These are phyloP conservation scores for Anoplolepis gracilipes DNA, from an alignment of 1,140 invertebrate genomes.

Conservation along the genomic window DNA sequence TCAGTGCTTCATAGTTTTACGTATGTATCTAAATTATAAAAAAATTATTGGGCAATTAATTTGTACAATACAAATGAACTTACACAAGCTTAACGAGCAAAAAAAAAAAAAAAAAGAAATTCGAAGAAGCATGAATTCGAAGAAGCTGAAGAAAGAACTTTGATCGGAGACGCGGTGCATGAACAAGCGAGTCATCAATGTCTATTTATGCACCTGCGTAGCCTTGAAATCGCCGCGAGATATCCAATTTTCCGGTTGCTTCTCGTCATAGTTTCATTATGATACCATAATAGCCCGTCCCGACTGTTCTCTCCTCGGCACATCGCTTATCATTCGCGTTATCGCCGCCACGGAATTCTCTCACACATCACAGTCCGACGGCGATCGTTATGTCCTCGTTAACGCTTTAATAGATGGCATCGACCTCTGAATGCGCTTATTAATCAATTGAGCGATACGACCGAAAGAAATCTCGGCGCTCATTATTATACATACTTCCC, in stretches of 20 bases:
- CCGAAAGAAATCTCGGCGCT: constrained; percentile 65
- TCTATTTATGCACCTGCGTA: constrained; percentile 43
- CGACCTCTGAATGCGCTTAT: constrained; percentile 77
- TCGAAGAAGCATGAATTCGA: neutral
- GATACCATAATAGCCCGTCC: constrained; percentile 13
- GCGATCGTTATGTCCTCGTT: constrained; percentile 47
- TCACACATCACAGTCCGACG: neutral
- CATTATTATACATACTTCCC: constrained; percentile 11
- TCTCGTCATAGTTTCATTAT: constrained; percentile 40
- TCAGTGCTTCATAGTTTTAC: neutral
- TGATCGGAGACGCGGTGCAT: neutral
- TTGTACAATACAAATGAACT: no score
- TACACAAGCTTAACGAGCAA: neutral
- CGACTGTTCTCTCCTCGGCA: neutral
- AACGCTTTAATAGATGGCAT: constrained; percentile 69
- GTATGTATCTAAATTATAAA: neutral
- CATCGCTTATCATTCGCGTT: constrained; percentile 31
- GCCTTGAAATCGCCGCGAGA: constrained; percentile 43
- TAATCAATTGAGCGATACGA: constrained; percentile 75
- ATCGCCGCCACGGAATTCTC: constrained; percentile 23
- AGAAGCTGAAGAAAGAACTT: neutral
- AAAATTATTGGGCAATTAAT: neutral
- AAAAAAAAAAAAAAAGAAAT: neutral
- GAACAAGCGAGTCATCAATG: constrained; percentile 46
- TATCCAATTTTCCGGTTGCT: constrained; percentile 50